Evolutionary conservation across 2,888 invertebrate genomes (phyloP).

Genomic region (Eucera pruinosa): DNA sequence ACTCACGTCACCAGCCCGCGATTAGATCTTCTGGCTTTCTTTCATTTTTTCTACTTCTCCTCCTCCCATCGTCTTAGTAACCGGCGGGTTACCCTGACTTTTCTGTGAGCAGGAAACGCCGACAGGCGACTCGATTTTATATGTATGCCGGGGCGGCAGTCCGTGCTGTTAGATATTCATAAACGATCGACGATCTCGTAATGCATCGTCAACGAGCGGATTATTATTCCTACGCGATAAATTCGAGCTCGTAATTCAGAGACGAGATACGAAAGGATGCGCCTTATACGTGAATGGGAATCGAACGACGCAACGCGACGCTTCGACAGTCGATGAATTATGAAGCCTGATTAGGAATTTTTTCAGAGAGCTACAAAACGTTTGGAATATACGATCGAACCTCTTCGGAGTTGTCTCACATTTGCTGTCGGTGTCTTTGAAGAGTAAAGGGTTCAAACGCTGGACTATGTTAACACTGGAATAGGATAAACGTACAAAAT

Average conservation of each 20-base stretch:
- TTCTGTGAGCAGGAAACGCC: constrained; percentile 33
- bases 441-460: no score
- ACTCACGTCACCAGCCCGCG: constrained; percentile 76
- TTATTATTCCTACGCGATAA: constrained; percentile 34
- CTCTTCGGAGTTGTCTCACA: no score
- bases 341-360: constrained; percentile 15
- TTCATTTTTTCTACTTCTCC: not conserved
- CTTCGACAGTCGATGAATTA: constrained; percentile 35
- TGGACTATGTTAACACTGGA: no score
- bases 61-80: not conserved
- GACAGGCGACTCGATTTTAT: constrained; percentile 19
- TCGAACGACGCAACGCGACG: constrained; percentile 35
- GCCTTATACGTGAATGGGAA: constrained; percentile 44
- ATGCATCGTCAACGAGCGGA: constrained; percentile 55
- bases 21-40: constrained; percentile 74
- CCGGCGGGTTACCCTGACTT: constrained; percentile 1
- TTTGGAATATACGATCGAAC: no score
- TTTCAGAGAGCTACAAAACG: no score
- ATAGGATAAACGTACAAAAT: no score
- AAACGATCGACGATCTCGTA: constrained; percentile 63
- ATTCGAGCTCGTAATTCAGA: constrained; percentile 50
- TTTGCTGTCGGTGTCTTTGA: no score
- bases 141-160: constrained; percentile 19
- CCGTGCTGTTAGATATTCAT: constrained; percentile 64
- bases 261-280: not conserved